phyloP scores from a whole-genome alignment of 2,888 invertebrate species.

The Pyrrhia umbra region DNA sequence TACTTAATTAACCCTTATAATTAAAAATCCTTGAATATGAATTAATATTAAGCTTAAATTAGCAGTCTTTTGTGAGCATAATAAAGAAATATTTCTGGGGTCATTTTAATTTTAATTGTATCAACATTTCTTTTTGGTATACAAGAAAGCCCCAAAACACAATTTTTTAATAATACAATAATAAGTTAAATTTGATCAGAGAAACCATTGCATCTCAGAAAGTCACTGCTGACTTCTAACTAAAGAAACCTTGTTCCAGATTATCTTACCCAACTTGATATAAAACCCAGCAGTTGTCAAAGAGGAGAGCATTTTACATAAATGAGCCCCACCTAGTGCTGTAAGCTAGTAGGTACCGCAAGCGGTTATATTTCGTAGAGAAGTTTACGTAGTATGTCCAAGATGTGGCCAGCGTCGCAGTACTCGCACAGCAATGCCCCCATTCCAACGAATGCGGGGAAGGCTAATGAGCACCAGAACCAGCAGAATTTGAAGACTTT shows the following conservation, averaged over 20 bases:
- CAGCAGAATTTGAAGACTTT: conserved; percentile 91
- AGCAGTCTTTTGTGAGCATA: no score
- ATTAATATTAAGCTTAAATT: no score
- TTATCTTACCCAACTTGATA: conserved; percentile 33
- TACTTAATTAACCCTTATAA: no score
- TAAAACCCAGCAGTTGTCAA: conserved; percentile 68
- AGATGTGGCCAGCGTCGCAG: conserved; percentile 90
- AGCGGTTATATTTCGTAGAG: conserved; percentile 40
- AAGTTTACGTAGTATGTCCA: conserved; percentile 62
- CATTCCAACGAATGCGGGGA: conserved; percentile 67
- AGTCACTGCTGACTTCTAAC: neutral
- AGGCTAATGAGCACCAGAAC: conserved; percentile 86
- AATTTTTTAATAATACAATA: no score
- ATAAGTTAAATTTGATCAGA: no score
- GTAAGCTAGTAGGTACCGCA: conserved; percentile 57
- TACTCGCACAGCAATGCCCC: conserved; percentile 83
- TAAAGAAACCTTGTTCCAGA: conserved; percentile 67
- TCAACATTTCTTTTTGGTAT: no score
- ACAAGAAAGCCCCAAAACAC: no score
- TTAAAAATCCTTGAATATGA: no score
- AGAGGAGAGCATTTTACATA: conserved; percentile 70
- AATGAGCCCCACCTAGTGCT: conserved; percentile 69
- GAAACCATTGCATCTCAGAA: no score
- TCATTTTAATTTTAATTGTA: no score
- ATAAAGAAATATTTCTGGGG: no score